These are phyloP conservation scores for Lucinisca nassula DNA, from an alignment of 2,888 invertebrate genomes.

Conservation along the genomic window DNA sequence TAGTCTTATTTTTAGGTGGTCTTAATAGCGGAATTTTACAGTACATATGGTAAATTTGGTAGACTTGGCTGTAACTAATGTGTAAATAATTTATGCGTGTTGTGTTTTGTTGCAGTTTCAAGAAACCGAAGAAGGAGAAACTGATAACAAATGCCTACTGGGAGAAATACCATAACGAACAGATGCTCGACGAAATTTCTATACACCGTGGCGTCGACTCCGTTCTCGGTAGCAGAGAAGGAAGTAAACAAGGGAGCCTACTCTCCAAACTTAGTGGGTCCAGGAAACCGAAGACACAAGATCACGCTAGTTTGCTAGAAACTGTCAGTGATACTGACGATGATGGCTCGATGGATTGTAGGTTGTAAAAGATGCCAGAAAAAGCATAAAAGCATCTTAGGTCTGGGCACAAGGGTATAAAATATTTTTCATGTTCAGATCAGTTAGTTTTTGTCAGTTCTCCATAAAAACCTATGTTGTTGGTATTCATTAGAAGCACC, in stretches of 20 bases:
- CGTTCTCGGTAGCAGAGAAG: slow-evolving; percentile 67
- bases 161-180: slow-evolving; percentile 75
- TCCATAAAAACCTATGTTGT: too few relatives aligned
- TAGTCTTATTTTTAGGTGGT: too few relatives aligned
- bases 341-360: slow-evolving; percentile 1
- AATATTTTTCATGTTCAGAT: too few relatives aligned
- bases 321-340: slow-evolving; percentile 37
- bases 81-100: too few relatives aligned
- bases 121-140: slow-evolving; percentile 81
- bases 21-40: too few relatives aligned
- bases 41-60: too few relatives aligned
- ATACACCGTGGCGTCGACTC: slow-evolving; percentile 82
- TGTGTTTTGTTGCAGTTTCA: slow-evolving; percentile 79
- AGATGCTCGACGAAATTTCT: slow-evolving; percentile 76
- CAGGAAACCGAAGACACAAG: slow-evolving; percentile 73
- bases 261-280: slow-evolving; percentile 79
- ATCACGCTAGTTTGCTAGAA: slow-evolving; percentile 79
- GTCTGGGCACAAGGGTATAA: too few relatives aligned
- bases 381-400: too few relatives aligned
- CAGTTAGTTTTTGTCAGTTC: too few relatives aligned
- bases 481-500: too few relatives aligned
- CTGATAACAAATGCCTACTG: slow-evolving; percentile 84
- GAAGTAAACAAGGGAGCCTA: slow-evolving; percentile 80
- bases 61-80: too few relatives aligned
- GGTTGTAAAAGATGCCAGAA: not conserved